Conservation (phyloP, 2,113 vertebrate genomes). For the Ardeotis arabs region DNA sequence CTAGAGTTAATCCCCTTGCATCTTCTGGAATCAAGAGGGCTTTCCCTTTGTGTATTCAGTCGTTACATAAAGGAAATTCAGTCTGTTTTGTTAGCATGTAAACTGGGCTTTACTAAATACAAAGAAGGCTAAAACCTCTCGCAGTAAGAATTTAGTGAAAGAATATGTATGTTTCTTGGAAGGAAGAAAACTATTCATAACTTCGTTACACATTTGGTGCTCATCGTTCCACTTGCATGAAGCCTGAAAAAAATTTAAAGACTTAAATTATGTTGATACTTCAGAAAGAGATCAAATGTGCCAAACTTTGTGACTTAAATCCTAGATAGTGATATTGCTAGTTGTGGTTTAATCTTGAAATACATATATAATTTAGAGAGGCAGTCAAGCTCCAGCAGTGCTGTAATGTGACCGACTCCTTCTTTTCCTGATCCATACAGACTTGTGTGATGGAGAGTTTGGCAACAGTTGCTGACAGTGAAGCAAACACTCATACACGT, state of each 20-base stretch:
- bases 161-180: background rate
- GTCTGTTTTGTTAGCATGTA: background rate
- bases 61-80: background rate
- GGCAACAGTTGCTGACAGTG: background rate
- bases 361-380: background rate
- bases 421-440: background rate
- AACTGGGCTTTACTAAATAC: background rate
- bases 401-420: background rate
- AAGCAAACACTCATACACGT: fast-evolving
- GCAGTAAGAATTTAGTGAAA: background rate
- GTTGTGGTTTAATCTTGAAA: background rate
- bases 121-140: background rate
- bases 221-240: background rate
- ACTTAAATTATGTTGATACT: background rate
- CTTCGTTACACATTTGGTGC: background rate
- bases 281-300: background rate
- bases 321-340: background rate
- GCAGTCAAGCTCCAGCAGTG: background rate
- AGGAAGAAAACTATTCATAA: background rate
- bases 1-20: background rate
- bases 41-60: background rate
- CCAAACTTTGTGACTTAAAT: background rate
- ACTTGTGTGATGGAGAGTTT: background rate
- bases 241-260: background rate
- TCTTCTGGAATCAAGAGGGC: background rate